A percentile compares a stretch with the other conserved stretches of the same genome.
Conservation (phyloP, 2,797 vertebrate genomes). For the Merluccius polli region DNA sequence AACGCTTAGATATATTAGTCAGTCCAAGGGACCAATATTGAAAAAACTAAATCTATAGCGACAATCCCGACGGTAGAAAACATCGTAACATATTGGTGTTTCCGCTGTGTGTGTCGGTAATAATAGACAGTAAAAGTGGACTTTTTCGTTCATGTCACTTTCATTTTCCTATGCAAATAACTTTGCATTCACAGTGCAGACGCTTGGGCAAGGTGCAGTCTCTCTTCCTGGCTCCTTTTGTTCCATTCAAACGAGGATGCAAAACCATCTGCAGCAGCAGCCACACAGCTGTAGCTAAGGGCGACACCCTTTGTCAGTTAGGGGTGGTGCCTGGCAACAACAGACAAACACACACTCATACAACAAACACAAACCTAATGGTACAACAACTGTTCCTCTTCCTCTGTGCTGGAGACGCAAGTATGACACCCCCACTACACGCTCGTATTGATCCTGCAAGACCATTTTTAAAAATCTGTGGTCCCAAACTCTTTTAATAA, state of each 20-base stretch:
- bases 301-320: slow-evolving; percentile 9
- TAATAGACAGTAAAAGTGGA: neutral
- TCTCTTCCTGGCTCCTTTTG: slow-evolving; percentile 47
- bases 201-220: slow-evolving; percentile 30
- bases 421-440: neutral
- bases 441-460: too few relatives aligned
- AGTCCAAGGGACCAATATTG: too few relatives aligned
- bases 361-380: neutral
- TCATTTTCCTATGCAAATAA: slow-evolving; percentile 76
- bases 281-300: slow-evolving; percentile 5
- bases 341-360: neutral
- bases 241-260: slow-evolving; percentile 61
- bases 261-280: slow-evolving; percentile 47
- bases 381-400: neutral
- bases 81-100: neutral
- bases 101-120: too few relatives aligned
- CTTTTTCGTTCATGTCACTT: slow-evolving; percentile 14
- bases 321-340: neutral
- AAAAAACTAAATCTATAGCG: too few relatives aligned
- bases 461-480: neutral
- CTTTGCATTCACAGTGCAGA: slow-evolving; percentile 65
- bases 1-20: neutral
- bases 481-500: too few relatives aligned
- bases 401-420: neutral
- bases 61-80: neutral